Conservation (phyloP, 2,797 vertebrate species). For the Pteronotus mesoamericanus region DNA sequence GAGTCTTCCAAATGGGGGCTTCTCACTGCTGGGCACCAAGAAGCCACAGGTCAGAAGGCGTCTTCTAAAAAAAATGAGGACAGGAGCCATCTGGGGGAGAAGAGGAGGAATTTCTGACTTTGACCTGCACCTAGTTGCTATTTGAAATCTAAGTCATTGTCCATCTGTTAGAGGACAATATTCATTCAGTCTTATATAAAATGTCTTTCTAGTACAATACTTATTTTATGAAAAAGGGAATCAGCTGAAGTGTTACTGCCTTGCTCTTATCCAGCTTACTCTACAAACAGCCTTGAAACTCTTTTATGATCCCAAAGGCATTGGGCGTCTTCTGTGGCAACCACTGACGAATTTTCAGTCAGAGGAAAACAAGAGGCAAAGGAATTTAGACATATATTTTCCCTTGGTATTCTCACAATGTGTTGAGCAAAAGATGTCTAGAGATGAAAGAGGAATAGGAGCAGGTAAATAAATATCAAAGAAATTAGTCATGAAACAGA, state of each 20-base stretch:
- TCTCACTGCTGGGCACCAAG: neutral
- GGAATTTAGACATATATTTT: neutral
- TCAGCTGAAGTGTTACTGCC: neutral
- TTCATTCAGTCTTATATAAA: neutral
- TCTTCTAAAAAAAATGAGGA: neutral
- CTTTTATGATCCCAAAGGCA: neutral
- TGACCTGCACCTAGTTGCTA: accelerated
- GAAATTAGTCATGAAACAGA: neutral
- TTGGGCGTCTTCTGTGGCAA: neutral
- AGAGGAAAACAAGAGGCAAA: neutral
- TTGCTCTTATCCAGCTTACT: conserved; percentile 32
- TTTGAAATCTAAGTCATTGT: neutral
- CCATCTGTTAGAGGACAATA: neutral
- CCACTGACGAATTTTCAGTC: neutral
- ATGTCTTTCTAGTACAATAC: neutral
- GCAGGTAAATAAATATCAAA: neutral
- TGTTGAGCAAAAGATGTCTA: neutral
- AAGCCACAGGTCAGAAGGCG: neutral
- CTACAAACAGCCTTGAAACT: neutral
- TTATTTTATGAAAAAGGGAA: conserved; percentile 21
- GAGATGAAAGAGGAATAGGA: neutral
- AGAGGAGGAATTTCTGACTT: neutral
- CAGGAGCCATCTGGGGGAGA: neutral
- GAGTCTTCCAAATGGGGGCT: neutral
- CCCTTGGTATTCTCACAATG: neutral